Conservation (phyloP, 1,140 invertebrate species). For the Stenopsyche tienmushanensis region DNA sequence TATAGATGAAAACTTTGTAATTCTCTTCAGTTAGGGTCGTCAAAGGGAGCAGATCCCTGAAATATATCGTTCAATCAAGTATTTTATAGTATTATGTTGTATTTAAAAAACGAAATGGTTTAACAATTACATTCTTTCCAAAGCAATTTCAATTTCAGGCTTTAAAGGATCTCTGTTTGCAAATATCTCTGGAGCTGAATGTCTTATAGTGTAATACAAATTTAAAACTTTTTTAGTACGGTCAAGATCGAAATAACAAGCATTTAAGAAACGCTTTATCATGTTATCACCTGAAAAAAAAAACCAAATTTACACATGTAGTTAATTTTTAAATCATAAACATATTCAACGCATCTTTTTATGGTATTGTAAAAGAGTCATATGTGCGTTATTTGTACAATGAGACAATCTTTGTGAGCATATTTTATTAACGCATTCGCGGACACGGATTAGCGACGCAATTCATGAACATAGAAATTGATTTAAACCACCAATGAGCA, state of each 20-base stretch:
- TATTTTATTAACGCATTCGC: no score
- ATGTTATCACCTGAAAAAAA: constrained; percentile 56
- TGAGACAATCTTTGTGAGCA: not conserved
- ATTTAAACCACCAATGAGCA: no score
- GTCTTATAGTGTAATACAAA: constrained; percentile 64
- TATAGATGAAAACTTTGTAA: constrained; percentile 61
- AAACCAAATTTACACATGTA: not conserved
- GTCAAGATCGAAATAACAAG: constrained; percentile 56
- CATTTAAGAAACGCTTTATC: constrained; percentile 55
- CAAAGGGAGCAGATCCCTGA: constrained; percentile 62
- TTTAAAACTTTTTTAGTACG: constrained; percentile 62
- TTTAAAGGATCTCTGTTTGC: constrained; percentile 61
- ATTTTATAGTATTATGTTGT: not conserved
- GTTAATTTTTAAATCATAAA: not conserved
- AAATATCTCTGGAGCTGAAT: constrained; percentile 65
- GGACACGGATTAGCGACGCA: no score
- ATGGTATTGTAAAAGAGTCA: not conserved
- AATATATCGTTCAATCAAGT: constrained; percentile 29
- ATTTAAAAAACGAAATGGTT: constrained; percentile 6
- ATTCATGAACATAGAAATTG: no score
- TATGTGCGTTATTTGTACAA: not conserved
- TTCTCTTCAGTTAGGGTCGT: constrained; percentile 59
- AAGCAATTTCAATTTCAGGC: constrained; percentile 56
- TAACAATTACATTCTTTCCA: constrained; percentile 56
- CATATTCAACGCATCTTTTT: not conserved